Percentiles rank a stretch among this genome's conserved stretches.
Evolutionary conservation across 2,797 vertebrate genomes (phyloP).

Genomic region (Gymnopithys bicolor): DNA sequence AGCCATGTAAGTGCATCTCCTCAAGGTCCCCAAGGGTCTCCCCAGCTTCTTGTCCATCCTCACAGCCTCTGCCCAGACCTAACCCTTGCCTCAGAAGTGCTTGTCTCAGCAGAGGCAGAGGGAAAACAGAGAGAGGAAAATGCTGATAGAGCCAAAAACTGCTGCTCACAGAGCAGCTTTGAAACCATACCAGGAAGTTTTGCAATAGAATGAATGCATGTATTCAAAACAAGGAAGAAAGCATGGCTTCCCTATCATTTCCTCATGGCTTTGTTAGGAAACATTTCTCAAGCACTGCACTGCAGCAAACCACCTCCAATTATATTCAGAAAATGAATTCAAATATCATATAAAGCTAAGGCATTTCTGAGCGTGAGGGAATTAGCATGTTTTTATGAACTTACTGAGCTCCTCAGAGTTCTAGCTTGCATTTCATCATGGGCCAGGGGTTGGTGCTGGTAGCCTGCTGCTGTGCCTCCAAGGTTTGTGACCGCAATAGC

Average conservation of each 20-base stretch:
- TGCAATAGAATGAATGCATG: neutral
- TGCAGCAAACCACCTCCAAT: neutral
- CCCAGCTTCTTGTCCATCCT: neutral
- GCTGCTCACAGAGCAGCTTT: neutral
- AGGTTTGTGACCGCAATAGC: neutral
- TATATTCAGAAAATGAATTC: neutral
- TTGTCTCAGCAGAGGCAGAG: neutral
- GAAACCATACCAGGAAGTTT: neutral
- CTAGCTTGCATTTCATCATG: neutral
- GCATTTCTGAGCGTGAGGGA: neutral
- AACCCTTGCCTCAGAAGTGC: neutral
- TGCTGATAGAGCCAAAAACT: neutral
- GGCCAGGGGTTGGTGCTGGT: neutral
- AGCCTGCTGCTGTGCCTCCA: neutral
- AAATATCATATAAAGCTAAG: neutral
- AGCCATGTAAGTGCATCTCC: fast-evolving
- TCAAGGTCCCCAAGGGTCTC: neutral
- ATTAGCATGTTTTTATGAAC: neutral
- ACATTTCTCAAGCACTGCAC: neutral
- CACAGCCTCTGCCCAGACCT: neutral
- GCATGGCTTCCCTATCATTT: neutral
- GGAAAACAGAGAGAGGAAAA: neutral
- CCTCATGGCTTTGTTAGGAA: neutral
- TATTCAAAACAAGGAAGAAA: neutral
- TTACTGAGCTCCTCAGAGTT: neutral